Evolutionary conservation across 2,113 vertebrate species (phyloP).

Genomic region (Otus sunia): DNA sequence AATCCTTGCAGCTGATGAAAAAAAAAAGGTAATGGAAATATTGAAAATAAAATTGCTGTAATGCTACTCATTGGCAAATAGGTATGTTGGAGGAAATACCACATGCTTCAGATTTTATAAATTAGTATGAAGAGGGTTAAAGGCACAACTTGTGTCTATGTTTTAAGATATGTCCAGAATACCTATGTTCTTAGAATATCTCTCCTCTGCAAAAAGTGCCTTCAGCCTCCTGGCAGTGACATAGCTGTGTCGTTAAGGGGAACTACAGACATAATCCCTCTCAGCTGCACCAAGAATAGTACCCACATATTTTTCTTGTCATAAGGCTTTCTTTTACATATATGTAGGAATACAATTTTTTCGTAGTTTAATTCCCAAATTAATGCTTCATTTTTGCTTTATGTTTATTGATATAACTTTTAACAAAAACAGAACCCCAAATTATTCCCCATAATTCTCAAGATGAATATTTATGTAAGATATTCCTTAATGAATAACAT

Average conservation of each 20-base stretch:
- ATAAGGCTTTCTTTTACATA: not conserved
- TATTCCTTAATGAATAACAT: not conserved
- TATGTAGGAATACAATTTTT: not conserved
- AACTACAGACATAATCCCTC: not conserved
- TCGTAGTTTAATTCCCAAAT: not conserved
- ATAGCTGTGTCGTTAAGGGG: not conserved
- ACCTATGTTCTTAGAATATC: not conserved
- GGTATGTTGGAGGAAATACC: not conserved
- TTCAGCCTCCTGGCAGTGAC: not conserved
- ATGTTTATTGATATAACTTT: not conserved
- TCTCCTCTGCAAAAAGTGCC: not conserved
- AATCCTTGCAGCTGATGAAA: not conserved
- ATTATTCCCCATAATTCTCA: not conserved
- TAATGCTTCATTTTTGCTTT: not conserved
- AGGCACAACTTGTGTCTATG: not conserved
- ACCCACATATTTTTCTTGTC: not conserved
- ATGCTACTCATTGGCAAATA: not conserved
- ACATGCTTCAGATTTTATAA: not conserved
- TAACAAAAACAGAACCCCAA: conserved; percentile 40
- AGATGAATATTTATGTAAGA: not conserved
- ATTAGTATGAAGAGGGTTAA: not conserved
- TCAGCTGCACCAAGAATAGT: not conserved
- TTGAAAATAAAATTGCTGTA: not conserved
- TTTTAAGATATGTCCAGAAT: not conserved
- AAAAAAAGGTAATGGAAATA: not conserved